Percentiles rank a stretch among this genome's conserved stretches.
These are phyloP conservation scores for Clarias pachynema DNA, from an alignment of 2,797 vertebrate genomes.

Conservation along the genomic window DNA sequence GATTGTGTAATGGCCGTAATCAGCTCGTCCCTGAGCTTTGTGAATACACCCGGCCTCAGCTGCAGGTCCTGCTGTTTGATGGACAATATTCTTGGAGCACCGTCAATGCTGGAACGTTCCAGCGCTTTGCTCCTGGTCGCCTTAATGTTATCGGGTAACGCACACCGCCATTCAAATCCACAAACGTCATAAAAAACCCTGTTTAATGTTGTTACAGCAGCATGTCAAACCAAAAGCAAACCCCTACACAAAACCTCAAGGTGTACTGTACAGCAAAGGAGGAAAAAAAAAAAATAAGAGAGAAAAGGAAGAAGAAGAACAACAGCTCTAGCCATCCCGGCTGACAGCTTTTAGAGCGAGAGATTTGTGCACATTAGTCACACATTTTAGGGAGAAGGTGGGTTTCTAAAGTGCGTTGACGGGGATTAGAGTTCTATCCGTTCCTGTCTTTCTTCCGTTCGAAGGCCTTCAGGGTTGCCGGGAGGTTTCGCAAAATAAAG, in stretches of 20 bases:
- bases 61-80: constrained; percentile 74
- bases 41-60: constrained; percentile 77
- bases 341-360: constrained; percentile 79
- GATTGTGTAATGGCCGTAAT: constrained; percentile 80
- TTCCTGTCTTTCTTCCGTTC: constrained; percentile 76
- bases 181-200: constrained; percentile 76
- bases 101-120: constrained; percentile 73
- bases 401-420: constrained; percentile 81
- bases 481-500: constrained; percentile 73
- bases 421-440: constrained; percentile 81
- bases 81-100: constrained; percentile 80
- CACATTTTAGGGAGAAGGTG: constrained; percentile 84
- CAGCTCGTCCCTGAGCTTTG: constrained; percentile 63
- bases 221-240: constrained; percentile 71
- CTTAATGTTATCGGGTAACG: constrained; percentile 85
- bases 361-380: constrained; percentile 87
- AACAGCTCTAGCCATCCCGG: constrained; percentile 73
- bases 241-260: constrained; percentile 79
- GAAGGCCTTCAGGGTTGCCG: constrained; percentile 77
- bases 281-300: constrained; percentile 56
- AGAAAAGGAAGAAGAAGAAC: constrained; percentile 69
- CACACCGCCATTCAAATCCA: constrained; percentile 82
- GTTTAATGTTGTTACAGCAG: constrained; percentile 81
- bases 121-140: constrained; percentile 64
- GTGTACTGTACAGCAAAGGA: constrained; percentile 71